Percentiles rank a stretch among this genome's conserved stretches.
These are phyloP conservation scores for Lasioglossum figueresi DNA, from an alignment of 2,888 invertebrate genomes.

Conservation along the genomic window DNA sequence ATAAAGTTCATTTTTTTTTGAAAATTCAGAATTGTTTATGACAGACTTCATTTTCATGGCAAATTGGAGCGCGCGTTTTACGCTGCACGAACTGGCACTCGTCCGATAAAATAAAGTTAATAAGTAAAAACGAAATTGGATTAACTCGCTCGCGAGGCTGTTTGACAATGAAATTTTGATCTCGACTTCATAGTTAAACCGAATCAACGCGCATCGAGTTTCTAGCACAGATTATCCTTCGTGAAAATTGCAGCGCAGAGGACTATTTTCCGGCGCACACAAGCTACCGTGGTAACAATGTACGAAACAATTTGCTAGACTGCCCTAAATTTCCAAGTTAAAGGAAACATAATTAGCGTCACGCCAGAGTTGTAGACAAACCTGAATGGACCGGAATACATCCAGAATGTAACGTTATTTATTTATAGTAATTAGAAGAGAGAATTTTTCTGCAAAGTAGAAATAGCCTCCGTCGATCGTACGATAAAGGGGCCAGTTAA, in stretches of 20 bases:
- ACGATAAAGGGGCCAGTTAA: no score
- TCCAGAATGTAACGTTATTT: background rate
- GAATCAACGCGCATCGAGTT: background rate
- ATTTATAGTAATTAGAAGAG: no score
- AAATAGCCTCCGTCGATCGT: background rate
- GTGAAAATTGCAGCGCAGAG: background rate
- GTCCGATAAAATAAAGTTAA: background rate
- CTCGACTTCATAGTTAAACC: background rate
- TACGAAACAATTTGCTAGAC: background rate
- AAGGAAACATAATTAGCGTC: background rate
- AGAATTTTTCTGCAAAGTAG: background rate
- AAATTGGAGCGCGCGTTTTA: background rate
- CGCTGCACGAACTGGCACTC: background rate
- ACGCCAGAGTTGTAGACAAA: background rate
- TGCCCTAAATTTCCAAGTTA: background rate
- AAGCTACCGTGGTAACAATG: background rate
- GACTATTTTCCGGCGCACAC: background rate
- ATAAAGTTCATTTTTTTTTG: background rate
- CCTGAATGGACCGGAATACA: background rate
- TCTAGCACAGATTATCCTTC: background rate
- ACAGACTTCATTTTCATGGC: background rate
- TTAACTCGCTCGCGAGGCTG: background rate
- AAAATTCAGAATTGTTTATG: background rate
- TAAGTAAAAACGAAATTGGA: background rate
- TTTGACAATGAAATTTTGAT: background rate